These are phyloP conservation scores for Gymnothorax javanicus DNA, from an alignment of 2,797 vertebrate species.

Conservation along the genomic window DNA sequence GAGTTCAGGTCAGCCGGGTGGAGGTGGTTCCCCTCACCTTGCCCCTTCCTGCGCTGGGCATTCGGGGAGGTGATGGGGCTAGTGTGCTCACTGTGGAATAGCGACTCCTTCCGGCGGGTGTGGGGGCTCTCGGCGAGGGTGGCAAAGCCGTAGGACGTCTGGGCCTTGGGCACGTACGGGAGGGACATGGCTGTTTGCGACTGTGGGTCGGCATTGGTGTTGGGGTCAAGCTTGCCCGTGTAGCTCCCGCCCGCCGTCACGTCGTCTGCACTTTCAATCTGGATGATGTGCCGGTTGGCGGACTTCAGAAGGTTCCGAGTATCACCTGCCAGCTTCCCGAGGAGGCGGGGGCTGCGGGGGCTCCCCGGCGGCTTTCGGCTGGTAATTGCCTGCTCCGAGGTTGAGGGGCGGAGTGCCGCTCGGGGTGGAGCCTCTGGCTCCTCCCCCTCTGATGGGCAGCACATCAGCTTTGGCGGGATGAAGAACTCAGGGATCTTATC, in stretches of 20 bases:
- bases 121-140: conserved; percentile 94
- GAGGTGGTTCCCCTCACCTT: conserved; percentile 67
- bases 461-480: conserved; percentile 90
- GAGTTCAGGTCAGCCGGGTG: conserved; percentile 75
- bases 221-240: conserved; percentile 59
- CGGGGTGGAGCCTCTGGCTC: conserved; percentile 59
- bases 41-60: conserved; percentile 63
- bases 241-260: conserved; percentile 67
- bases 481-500: conserved; percentile 98
- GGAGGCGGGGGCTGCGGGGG: conserved; percentile 85
- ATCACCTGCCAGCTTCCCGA: conserved; percentile 79
- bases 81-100: conserved; percentile 91
- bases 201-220: conserved; percentile 86
- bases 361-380: conserved; percentile 75
- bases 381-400: conserved; percentile 80
- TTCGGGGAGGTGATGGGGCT: conserved; percentile 87
- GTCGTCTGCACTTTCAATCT: conserved; percentile 93
- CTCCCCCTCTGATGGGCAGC: conserved; percentile 74
- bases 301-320: conserved; percentile 82
- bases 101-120: conserved; percentile 91
- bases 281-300: conserved; percentile 90
- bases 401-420: conserved; percentile 68
- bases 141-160: conserved; percentile 92
- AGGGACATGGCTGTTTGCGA: conserved; percentile 91
- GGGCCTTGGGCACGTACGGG: conserved; percentile 91